phyloP scores from a whole-genome alignment of 2,797 vertebrate genomes.

The Scyliorhinus canicula region DNA sequence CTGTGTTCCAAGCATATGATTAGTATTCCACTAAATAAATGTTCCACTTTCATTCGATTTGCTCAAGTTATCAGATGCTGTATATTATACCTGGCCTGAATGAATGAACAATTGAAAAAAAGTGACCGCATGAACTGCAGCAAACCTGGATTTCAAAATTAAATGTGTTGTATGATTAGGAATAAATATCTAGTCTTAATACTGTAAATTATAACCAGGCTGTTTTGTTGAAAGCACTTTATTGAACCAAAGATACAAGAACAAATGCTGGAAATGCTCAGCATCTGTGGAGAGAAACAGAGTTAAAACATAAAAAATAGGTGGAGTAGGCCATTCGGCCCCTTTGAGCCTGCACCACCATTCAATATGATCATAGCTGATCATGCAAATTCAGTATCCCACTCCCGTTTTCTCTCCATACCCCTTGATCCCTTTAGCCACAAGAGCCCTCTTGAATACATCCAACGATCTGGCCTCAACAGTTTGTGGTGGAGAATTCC shows the following conservation, averaged over 20 bases:
- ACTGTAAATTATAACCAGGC: not conserved
- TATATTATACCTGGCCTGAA: not conserved
- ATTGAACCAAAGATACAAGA: not conserved
- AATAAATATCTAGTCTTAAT: not conserved
- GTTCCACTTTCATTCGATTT: not conserved
- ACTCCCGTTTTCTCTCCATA: too few relatives aligned
- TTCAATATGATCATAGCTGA: too few relatives aligned
- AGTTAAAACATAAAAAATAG: too few relatives aligned
- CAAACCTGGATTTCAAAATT: not conserved
- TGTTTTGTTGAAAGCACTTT: not conserved
- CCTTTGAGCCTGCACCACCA: too few relatives aligned
- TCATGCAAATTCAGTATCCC: too few relatives aligned
- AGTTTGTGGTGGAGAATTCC: too few relatives aligned
- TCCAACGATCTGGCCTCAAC: too few relatives aligned
- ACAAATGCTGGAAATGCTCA: not conserved
- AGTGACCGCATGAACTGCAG: not conserved
- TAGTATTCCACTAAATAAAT: not conserved
- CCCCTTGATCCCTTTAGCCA: too few relatives aligned
- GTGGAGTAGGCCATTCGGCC: too few relatives aligned
- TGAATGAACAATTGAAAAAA: not conserved
- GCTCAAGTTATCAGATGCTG: not conserved
- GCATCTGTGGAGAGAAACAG: too few relatives aligned
- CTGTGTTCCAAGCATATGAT: not conserved
- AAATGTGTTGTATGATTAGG: not conserved
- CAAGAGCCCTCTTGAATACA: too few relatives aligned